Base-by-base conservation (phyloP, 2,797 vertebrate species). In the Periparus ater region DNA sequence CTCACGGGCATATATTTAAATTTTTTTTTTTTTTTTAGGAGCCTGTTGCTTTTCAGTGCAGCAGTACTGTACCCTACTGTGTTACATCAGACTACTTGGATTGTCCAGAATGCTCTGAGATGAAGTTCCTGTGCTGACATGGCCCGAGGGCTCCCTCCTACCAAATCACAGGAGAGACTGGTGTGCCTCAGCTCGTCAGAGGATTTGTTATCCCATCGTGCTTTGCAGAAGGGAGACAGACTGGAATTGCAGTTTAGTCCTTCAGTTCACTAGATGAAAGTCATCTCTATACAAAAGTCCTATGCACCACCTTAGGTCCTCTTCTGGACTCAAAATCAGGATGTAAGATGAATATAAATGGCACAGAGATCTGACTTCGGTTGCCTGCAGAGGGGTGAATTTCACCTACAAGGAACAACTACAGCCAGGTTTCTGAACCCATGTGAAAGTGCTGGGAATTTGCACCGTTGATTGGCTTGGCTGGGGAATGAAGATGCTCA, bases 341-440 rank as follows among this genome's bases (percentile, higher is more conserved):
- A 82, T 82, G 74, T 74, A 88, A 76, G 73, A 76, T 54, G 67
- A 60, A 68, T 76, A 51, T 9, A 92, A 91, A 88, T 4, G 60
- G 85, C 87, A 93, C 63, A 74, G 74, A 94, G 57, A 88, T 85
- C 73, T 82, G 93, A 90, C 81, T 95, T 88, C 26, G 53, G 63
- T 93, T 90, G 88, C 90, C 88, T 94, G 93, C 83, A 89, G 85
- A 91, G 25, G 77, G 83, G 94, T 95, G 92, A 96, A 97, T 96
- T 96, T 96, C 94, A 96, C 92, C 95, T 96, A 80, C 93, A 93
- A 94, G 86, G 78, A 94, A 89, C 91, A 96, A 91, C 77, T 80
- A 95, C 81, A 96, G 88, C 68, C 93, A 94, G 67, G 67, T 95
- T 94, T 91, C 74, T 51, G 67, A 89, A 90, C 65, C 63, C 15